Base-by-base conservation (phyloP, 2,888 invertebrate species). In the Scotopteryx bipunctaria region DNA sequence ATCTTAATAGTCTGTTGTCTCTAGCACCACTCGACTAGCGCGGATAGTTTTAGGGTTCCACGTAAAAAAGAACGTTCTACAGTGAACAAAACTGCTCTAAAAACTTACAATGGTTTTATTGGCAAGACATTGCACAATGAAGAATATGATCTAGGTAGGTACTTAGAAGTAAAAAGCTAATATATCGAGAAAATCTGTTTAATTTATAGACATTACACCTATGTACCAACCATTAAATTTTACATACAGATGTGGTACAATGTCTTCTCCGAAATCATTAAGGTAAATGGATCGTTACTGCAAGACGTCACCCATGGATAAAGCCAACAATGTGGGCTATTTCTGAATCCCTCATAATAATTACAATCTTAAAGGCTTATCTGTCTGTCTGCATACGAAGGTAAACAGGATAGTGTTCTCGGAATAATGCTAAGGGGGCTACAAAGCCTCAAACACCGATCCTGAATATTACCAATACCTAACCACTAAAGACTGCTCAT, bases 1-100 rank as follows among this genome's bases (percentile, higher is more conserved):
- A 54, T 54, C 48, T 38, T 54, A 54, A 54, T 54, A 44, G 48
- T 48, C 33, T 44, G 44, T 27, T 44, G 44, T 44, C 54, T 54
- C 40, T 40, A 53, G 44, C 33, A 48, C 40, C 54, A 54, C 53
- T 54, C 40, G n/a, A 44, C 37, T 50, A 29, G 33, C 23, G 42
- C 21, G 38, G 13, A 38, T 44, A 35, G 31, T 31, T 44, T 40
- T 44, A 15, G 36, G 29, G 54, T 55, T 61, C 56, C 21, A 37
- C 23, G 19, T 14, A 1, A n/a, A 27, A 38, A 14, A 11, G n/a
- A n/a, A n/a, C n/a, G n/a, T n/a, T n/a, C n/a, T n/a, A n/a, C n/a
- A n/a, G n/a, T n/a, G n/a, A n/a, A n/a, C n/a, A n/a, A n/a, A n/a
- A n/a, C n/a, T n/a, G n/a, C n/a, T n/a, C n/a, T n/a, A n/a, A n/a